These are phyloP conservation scores for Drosophila multiciliata DNA, from an alignment of 2,888 invertebrate genomes.

Conservation along the genomic window DNA sequence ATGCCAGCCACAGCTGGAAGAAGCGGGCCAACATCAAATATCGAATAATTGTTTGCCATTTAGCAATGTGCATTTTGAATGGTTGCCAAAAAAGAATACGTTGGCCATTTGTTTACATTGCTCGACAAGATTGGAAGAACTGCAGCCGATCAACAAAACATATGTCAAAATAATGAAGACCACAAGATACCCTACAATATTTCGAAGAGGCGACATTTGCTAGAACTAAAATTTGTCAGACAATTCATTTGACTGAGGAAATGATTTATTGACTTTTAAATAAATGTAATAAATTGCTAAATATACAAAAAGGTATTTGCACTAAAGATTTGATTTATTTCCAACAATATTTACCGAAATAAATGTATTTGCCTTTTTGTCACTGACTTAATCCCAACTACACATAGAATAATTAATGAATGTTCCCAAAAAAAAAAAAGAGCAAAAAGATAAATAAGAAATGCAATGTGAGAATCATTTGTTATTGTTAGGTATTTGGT, in stretches of 20 bases:
- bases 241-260: background rate
- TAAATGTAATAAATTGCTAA: background rate
- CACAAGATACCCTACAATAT: background rate
- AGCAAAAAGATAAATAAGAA: slow-evolving; percentile 2
- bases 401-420: slow-evolving; percentile 37
- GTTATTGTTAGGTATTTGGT: slow-evolving; percentile 14
- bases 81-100: slow-evolving; percentile 58
- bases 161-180: slow-evolving; percentile 5
- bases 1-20: slow-evolving; percentile 29
- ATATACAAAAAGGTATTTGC: background rate
- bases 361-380: background rate
- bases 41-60: slow-evolving; percentile 69
- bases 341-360: background rate
- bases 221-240: background rate
- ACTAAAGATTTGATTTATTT: background rate
- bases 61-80: slow-evolving; percentile 61
- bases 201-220: background rate
- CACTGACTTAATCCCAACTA: background rate
- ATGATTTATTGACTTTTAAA: background rate
- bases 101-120: slow-evolving; percentile 46
- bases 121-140: background rate
- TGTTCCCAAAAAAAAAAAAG: slow-evolving; percentile 20
- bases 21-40: slow-evolving; percentile 50
- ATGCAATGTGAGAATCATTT: slow-evolving; percentile 36
- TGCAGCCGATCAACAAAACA: slow-evolving; percentile 21